phyloP scores from a whole-genome alignment of 2,113 vertebrate species.

The Siniperca chuatsi region DNA sequence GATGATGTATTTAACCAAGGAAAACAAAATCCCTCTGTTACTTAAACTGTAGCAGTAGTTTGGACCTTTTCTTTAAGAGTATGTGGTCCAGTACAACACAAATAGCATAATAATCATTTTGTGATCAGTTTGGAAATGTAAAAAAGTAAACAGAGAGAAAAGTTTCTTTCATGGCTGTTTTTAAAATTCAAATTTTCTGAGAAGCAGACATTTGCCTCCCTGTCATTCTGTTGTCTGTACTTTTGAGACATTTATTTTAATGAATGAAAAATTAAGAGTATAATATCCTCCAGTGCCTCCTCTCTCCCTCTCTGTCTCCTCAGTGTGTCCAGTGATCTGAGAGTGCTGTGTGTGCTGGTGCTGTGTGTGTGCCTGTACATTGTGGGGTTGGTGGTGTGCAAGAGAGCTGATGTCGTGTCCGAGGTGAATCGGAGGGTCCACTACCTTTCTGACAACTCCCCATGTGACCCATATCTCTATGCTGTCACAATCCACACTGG shows the following conservation, averaged over 20 bases:
- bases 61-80: not conserved
- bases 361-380: conserved; percentile 74
- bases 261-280: too few species aligned
- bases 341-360: conserved; percentile 69
- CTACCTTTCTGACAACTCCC: conserved; percentile 81
- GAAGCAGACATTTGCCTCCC: not conserved
- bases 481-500: conserved; percentile 86
- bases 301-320: conserved; percentile 4
- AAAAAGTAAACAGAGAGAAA: not conserved
- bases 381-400: conserved; percentile 61
- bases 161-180: not conserved
- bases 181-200: too few species aligned
- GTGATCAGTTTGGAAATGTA: not conserved
- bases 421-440: conserved; percentile 69
- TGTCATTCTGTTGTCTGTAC: too few species aligned
- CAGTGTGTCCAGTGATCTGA: conserved; percentile 77
- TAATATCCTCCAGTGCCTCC: not conserved
- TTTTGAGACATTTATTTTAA: too few species aligned
- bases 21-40: not conserved
- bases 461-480: conserved; percentile 76
- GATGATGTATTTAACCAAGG: not conserved
- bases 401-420: conserved; percentile 58
- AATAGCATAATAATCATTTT: not conserved
- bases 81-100: not conserved
- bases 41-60: not conserved